Conservation (phyloP, 1,140 invertebrate species). For the Lucilia cuprina region DNA sequence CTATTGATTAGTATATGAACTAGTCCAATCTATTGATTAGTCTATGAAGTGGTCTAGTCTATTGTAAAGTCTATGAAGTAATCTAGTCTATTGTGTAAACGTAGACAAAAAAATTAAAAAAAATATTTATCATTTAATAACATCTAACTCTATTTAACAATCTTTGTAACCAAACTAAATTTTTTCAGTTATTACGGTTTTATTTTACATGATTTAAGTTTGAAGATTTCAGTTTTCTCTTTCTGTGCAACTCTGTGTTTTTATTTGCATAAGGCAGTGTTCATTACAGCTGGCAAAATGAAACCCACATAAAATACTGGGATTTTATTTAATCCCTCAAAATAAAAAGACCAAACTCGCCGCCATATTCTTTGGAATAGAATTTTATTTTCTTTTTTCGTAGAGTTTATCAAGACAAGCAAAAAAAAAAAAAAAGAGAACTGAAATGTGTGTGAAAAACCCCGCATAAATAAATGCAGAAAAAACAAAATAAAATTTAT, state of each 20-base stretch:
- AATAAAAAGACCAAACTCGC: constrained; percentile 36
- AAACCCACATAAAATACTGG: constrained; percentile 28
- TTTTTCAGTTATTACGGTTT: too few relatives aligned
- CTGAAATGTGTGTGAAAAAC: constrained; percentile 9
- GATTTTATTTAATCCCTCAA: constrained; percentile 3
- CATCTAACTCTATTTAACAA: too few relatives aligned
- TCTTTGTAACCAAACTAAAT: too few relatives aligned
- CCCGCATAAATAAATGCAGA: neutral
- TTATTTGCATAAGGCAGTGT: constrained; percentile 9
- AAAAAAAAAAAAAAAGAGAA: constrained; percentile 5
- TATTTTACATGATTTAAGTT: too few relatives aligned
- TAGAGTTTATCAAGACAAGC: neutral
- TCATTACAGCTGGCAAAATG: neutral
- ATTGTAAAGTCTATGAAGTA: too few relatives aligned
- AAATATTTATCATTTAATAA: too few relatives aligned
- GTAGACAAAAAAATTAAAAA: too few relatives aligned
- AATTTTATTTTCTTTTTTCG: constrained; percentile 28
- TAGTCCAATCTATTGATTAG: too few relatives aligned
- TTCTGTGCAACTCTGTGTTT: neutral
- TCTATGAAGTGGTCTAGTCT: too few relatives aligned
- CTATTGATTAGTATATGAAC: too few relatives aligned
- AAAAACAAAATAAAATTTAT: constrained; percentile 3
- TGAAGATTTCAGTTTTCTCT: neutral
- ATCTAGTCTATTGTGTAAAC: too few relatives aligned
- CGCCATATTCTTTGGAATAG: constrained; percentile 38